Evolutionary conservation across 2,113 vertebrate genomes (phyloP), one percentile per base, ranked within the genome.

Genomic region (Recurvirostra avosetta): DNA sequence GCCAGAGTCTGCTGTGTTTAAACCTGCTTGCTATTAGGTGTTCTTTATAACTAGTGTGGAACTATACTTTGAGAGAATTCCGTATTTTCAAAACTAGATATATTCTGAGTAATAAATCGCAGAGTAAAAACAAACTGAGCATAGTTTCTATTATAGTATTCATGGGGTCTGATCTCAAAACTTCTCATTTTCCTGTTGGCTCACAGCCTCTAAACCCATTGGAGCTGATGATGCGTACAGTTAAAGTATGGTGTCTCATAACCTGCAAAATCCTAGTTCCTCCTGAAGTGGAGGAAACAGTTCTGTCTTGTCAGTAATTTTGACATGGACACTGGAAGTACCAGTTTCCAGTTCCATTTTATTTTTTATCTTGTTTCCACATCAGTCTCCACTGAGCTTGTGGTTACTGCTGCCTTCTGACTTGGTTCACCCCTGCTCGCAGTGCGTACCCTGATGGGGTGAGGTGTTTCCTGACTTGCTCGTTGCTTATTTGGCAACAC

Each of bases 81-180:
- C 0, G 0, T 15, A 0, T 43, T 72, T 94, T 47, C 40, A 22
- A 17, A 11, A 4, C 15, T 5, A 23, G 47, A 1, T 17, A 2
- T 32, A 13, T 68, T 67, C 65, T 14, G n/a, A 50, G 17, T 34
- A 15, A 26, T 26, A 18, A 45, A 27, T 55, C 3, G 0, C 0
- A 1, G 34, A 61, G 10, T 50, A 53, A n/a, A 62, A 84, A 22
- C 47, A 15, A 45, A 15, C 41, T 6, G 6, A 52, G 41, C 15
- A 11, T 22, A 34, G 3, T 34, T 63, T 62, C 22, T 77, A 0
- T 38, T 20, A 1, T 2, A 6, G 6, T 4, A 4, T 59, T 43
- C 38, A 1, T 4, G 41, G 89, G 13, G 13, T 25, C 29, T 58
- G 49, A 30, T 12, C 12, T 75, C 49, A 43, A 6, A 11, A 8